A percentile compares a stretch with the other conserved stretches of the same genome.
Conservation (phyloP, 1,140 invertebrate genomes). For the Papilio helenus region DNA sequence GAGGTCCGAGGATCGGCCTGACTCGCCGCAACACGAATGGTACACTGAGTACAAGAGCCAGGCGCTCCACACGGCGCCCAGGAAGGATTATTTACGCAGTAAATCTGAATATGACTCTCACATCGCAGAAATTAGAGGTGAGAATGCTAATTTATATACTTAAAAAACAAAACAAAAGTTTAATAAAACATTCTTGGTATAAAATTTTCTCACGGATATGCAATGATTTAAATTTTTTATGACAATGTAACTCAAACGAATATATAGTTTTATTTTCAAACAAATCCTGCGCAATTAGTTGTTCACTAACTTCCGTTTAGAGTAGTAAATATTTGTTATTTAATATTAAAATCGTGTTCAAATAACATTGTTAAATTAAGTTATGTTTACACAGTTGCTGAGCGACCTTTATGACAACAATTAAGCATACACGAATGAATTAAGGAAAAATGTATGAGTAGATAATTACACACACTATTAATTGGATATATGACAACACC, state of each 20-base stretch:
- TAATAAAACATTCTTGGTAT: not conserved
- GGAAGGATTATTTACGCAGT: constrained; percentile 87
- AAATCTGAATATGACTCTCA: constrained; percentile 93
- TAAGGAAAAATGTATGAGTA: not conserved
- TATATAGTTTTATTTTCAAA: no score
- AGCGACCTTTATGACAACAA: not conserved
- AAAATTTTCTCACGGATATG: not conserved
- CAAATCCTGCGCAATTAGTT: not conserved
- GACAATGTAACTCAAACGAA: not conserved
- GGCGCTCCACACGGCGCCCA: constrained; percentile 81
- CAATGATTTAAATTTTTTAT: not conserved
- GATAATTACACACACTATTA: not conserved
- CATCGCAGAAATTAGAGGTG: constrained; percentile 93
- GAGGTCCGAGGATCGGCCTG: constrained; percentile 77
- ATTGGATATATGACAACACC: not conserved
- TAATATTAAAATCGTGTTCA: not conserved
- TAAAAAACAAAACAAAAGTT: not conserved
- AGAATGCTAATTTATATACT: constrained; percentile 47
- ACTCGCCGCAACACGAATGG: constrained; percentile 84
- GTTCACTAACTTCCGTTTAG: not conserved
- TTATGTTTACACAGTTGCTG: not conserved
- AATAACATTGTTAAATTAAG: not conserved
- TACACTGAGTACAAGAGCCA: constrained; percentile 76
- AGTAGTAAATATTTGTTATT: not conserved
- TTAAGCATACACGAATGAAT: not conserved